Percentiles rank a stretch among this genome's conserved stretches.
These are phyloP conservation scores for Lipotes vexillifer DNA, from an alignment of 2,113 vertebrate species.

Conservation along the genomic window DNA sequence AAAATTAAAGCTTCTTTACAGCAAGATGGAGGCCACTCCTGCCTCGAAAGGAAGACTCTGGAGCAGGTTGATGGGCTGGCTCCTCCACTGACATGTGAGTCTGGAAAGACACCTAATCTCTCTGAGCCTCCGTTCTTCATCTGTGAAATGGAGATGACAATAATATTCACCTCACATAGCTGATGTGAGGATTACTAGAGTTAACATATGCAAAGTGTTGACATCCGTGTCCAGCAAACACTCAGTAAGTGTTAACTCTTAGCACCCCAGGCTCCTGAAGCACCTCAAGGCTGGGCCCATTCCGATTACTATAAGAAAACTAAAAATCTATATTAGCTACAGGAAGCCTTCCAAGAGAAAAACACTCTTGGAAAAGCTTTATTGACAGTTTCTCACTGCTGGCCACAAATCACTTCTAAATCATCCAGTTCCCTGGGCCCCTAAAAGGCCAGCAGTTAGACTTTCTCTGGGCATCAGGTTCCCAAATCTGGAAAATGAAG, in stretches of 20 bases:
- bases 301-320: not conserved
- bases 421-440: not conserved
- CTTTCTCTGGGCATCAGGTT: not conserved
- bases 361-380: not conserved
- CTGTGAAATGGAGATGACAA: not conserved
- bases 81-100: not conserved
- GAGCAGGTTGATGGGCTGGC: not conserved
- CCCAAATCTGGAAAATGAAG: not conserved
- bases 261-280: not conserved
- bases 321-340: not conserved
- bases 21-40: not conserved
- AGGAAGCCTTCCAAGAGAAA: not conserved
- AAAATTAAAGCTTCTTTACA: not conserved
- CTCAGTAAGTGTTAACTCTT: not conserved
- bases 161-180: not conserved
- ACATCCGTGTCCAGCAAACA: not conserved
- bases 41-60: not conserved
- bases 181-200: not conserved
- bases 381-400: not conserved
- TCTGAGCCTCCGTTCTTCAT: not conserved
- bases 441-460: not conserved
- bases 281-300: not conserved
- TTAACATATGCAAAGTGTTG: not conserved
- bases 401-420: not conserved
- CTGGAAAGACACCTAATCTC: not conserved